Evolutionary conservation across 2,888 invertebrate species (phyloP), one percentile per base, ranked within the genome.

Genomic region (Sphaerophoria rueppellii): DNA sequence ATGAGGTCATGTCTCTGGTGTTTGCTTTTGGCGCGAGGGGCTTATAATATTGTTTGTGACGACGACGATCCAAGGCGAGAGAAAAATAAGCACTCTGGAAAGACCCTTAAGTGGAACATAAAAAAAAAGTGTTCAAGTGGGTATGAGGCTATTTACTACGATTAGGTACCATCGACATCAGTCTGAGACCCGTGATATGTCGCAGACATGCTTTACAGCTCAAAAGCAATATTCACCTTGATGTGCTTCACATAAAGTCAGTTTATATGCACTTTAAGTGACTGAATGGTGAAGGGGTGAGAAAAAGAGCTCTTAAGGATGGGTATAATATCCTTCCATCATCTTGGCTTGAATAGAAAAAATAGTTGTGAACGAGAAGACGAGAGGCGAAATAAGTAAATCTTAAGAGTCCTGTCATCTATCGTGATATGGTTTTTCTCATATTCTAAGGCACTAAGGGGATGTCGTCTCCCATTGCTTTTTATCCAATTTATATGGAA

Each of bases 321-420:
- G 67, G n/a, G 12, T 14, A 34, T 24, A 24, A 2, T 11, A 9
- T 2, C 6, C 24, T 6, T 0, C 40, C 57, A 5, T 4, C 6
- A 9, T 9, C 2, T 24, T 16, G 6, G 2, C 2, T 4, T 9
- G 4, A 2, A 24, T 24, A 11, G 4, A 11, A 14, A 11, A 48
- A 14, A 11, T 34, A 14, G 46, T n/a, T 40, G 11, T 6, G 61
- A 34, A 63, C 0, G 6, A 50, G 16, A 9, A 54, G 40, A 46
- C 16, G 34, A 60, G n/a, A 57, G 43, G 54, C 24, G 55, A 73
- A 58, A 43, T 61, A 74, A 78, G 70, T 78, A 78, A 82, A 78
- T 82, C 78, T 78, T 78, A 78, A 78, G 70, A 82, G 74, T 74
- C 78, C 78, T 82, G 82, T 82, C 82, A 78, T 74, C 74, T 48